Base-by-base conservation (phyloP, 2,113 vertebrate genomes). In the Glaucomys volans region DNA sequence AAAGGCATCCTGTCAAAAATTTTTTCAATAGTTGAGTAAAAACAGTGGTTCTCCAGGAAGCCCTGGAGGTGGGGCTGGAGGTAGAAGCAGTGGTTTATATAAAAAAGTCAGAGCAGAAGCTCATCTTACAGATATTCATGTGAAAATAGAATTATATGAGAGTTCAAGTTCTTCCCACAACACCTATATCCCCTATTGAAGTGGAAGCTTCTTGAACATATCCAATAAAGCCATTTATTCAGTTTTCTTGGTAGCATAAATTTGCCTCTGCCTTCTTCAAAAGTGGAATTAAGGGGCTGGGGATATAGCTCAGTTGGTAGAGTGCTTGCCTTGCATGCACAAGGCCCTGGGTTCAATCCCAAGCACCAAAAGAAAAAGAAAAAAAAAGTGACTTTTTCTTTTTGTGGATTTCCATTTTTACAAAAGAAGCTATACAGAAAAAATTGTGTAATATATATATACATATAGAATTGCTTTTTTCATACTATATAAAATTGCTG, bases 1-100 rank as follows among this genome's bases (percentile, higher is more conserved):
- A 99, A 99, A 98, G 99, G 99, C 20, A 99, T 99, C 89, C 98
- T 99, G 97, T 99, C 99, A 90, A 99, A 99, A 97, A 0, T 4
- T 99, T 99, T 98, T 99, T 99, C 97, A 99, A 99, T 97, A 99
- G 96, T 98, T 99, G 98, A 99, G 99, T 97, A 99, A 99, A 98
- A 99, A 99, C 98, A 99, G 99, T 13, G 99, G 99, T 16, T 99
- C 99, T 66, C 99, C 99, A 2, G 99, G 99, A 12, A 98, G 98
- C 94, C 98, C 98, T 74, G 98, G 97, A 91, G 99, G 99, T 59
- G 94, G 95, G 35, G 97, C 98, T 95, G 98, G 97, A 80, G 98
- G 99, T 69, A 91, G 98, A 93, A 98, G 99, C 35, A 98, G 99
- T 98, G 99, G 98, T 98, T 98, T 99, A 52, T 79, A 99, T 99